A percentile compares a stretch with the other conserved stretches of the same genome.
phyloP scores from a whole-genome alignment of 1,140 invertebrate species.

The Babylonia areolata region DNA sequence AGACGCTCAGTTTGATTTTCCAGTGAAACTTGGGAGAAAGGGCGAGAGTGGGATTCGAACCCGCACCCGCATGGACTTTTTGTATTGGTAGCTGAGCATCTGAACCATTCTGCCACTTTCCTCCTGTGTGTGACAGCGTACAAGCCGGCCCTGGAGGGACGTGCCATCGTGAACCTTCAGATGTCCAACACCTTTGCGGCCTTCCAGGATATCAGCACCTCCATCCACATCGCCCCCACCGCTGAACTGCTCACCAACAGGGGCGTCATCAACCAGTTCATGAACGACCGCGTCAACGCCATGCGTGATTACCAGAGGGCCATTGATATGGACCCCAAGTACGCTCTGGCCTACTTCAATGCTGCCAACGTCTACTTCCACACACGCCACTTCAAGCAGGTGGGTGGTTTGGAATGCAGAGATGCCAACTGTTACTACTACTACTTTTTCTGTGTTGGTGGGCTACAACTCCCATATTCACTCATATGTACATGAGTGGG shows the following conservation, averaged over 20 bases:
- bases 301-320: conserved; percentile 75
- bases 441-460: too few relatives aligned
- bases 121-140: conserved; percentile 56
- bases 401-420: too few relatives aligned
- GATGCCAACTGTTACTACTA: too few relatives aligned
- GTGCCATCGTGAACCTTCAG: conserved; percentile 75
- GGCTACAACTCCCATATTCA: too few relatives aligned
- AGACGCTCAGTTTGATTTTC: too few relatives aligned
- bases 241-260: conserved; percentile 75
- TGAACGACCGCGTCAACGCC: conserved; percentile 73
- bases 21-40: too few relatives aligned
- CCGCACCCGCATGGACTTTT: too few relatives aligned
- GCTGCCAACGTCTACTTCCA: conserved; percentile 75
- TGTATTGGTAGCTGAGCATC: too few relatives aligned
- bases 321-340: conserved; percentile 69
- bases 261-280: conserved; percentile 76
- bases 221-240: conserved; percentile 67
- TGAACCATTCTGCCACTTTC: too few relatives aligned
- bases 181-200: conserved; percentile 75
- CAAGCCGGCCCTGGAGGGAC: conserved; percentile 73
- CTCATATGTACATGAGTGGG: too few relatives aligned
- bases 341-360: conserved; percentile 75
- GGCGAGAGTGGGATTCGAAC: too few relatives aligned
- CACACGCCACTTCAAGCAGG: conserved; percentile 74
- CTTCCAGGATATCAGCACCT: conserved; percentile 72